Percentiles rank a stretch among this genome's conserved stretches.
Conservation (phyloP, 2,888 invertebrate genomes). For the Lydus trimaculatus region DNA sequence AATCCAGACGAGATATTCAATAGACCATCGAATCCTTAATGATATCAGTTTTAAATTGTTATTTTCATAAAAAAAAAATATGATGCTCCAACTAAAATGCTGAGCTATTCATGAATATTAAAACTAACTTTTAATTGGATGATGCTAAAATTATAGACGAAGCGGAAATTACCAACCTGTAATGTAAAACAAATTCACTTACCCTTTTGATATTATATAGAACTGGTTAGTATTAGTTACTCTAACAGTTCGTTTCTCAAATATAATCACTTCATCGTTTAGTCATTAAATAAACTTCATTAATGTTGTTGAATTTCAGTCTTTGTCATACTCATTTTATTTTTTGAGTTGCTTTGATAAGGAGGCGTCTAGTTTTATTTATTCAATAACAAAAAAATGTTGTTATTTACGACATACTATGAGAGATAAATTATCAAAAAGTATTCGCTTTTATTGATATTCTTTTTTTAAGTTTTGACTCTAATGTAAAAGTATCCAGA, state of each 20-base stretch:
- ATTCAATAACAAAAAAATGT: too few species aligned
- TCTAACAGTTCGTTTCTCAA: background rate
- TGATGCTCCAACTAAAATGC: slow-evolving; percentile 13
- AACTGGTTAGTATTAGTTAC: background rate
- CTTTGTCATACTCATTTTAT: background rate
- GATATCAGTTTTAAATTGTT: background rate
- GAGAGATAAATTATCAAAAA: background rate
- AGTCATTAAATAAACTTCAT: background rate
- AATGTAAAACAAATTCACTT: slow-evolving; percentile 26
- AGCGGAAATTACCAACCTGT: slow-evolving; percentile 29
- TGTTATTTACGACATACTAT: background rate
- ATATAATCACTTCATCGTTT: background rate
- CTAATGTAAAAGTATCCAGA: background rate
- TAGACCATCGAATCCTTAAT: background rate
- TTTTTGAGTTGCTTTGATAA: background rate
- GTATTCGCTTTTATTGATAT: too few species aligned
- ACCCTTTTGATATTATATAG: slow-evolving; percentile 8
- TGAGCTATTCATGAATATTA: slow-evolving; percentile 28
- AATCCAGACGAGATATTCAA: background rate
- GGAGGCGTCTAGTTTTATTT: too few species aligned
- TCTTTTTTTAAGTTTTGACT: too few species aligned
- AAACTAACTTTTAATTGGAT: slow-evolving; percentile 38
- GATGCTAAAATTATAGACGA: slow-evolving; percentile 26
- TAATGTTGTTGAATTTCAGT: background rate
- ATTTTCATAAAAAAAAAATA: background rate